phyloP scores from a whole-genome alignment of 2,113 vertebrate genomes.

The Elephas maximus region DNA sequence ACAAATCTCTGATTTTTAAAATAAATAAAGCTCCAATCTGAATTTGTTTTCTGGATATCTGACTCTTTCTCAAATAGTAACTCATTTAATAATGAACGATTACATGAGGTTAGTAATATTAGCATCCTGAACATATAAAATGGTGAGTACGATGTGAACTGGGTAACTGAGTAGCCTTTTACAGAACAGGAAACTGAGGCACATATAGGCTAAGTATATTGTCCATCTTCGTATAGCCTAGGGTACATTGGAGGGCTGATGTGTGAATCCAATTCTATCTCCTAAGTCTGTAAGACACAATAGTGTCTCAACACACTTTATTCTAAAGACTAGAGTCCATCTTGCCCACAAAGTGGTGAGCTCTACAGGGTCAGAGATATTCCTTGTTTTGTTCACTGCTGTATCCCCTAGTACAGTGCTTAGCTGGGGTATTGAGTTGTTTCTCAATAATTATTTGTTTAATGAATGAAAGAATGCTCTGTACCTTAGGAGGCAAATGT shows the following conservation, averaged over 20 bases:
- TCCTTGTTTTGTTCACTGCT: neutral
- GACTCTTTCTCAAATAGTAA: neutral
- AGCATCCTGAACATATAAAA: neutral
- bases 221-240: neutral
- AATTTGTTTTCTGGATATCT: neutral
- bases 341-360: neutral
- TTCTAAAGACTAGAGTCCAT: neutral
- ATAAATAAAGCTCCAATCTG: neutral
- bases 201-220: neutral
- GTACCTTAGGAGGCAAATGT: neutral
- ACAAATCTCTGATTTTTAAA: neutral
- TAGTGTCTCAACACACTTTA: neutral
- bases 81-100: neutral
- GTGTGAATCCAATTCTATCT: neutral
- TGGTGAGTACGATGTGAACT: neutral
- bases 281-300: neutral
- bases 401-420: neutral
- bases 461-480: conserved; percentile 37
- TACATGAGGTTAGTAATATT: neutral
- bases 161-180: neutral
- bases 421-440: neutral
- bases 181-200: neutral
- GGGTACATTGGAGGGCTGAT: neutral
- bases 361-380: neutral
- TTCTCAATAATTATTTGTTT: conserved; percentile 26